Conservation (phyloP, 2,113 vertebrate species). For the Nothocercus julius region DNA sequence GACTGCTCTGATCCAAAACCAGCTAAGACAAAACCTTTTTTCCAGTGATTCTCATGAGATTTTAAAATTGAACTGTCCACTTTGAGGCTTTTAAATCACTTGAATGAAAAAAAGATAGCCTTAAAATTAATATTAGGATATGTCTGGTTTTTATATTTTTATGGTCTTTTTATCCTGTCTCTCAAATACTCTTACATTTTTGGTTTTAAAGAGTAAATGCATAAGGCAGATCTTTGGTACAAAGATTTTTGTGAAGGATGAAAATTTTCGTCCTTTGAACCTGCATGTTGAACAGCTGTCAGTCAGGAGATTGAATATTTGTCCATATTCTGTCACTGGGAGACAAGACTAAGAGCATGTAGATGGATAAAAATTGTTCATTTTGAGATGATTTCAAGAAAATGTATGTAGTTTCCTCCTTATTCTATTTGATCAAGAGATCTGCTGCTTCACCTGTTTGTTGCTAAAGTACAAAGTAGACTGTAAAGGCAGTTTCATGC, state of each 20-base stretch:
- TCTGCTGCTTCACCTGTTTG: rapidly evolving
- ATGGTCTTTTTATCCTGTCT: not conserved
- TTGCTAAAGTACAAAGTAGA: not conserved
- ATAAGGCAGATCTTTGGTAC: not conserved
- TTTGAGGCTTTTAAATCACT: not conserved
- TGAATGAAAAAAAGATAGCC: not conserved
- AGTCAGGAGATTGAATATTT: not conserved
- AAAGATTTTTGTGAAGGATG: not conserved
- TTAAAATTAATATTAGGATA: not conserved
- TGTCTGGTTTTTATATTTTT: not conserved
- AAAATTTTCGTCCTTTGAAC: not conserved
- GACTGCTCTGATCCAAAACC: not conserved
- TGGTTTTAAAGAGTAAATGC: not conserved
- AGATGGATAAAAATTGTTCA: not conserved
- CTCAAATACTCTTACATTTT: not conserved
- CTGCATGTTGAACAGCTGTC: rapidly evolving
- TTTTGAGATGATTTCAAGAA: not conserved
- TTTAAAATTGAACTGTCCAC: not conserved
- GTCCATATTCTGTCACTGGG: not conserved
- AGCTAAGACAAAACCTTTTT: not conserved
- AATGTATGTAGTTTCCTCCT: not conserved
- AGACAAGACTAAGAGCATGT: not conserved
- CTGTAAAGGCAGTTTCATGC: not conserved
- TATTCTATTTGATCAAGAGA: rapidly evolving
- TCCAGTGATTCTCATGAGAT: not conserved